Percentiles rank a stretch among this genome's conserved stretches.
Evolutionary conservation across 2,113 vertebrate species (phyloP).

Genomic region (Probosciger aterrimus): DNA sequence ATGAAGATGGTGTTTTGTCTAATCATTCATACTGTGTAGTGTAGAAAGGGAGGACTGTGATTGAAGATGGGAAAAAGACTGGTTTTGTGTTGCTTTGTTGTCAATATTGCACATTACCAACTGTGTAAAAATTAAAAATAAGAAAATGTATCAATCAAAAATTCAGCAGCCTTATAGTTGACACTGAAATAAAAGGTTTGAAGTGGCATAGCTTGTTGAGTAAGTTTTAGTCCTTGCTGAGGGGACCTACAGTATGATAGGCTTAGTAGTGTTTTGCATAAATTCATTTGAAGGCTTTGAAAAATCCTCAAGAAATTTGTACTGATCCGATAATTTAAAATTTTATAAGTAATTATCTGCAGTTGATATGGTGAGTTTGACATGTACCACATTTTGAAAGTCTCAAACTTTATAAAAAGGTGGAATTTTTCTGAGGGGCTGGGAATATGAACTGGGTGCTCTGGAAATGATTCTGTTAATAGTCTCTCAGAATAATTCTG

Average conservation of each 20-base stretch:
- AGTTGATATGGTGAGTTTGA: not conserved
- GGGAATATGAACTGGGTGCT: not conserved
- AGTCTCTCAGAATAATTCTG: not conserved
- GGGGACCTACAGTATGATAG: constrained; percentile 72
- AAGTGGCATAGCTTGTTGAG: not conserved
- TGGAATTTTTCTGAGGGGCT: not conserved
- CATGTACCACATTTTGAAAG: not conserved
- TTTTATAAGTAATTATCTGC: not conserved
- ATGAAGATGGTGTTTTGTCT: not conserved
- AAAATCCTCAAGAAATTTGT: constrained; percentile 69
- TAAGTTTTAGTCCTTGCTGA: not conserved
- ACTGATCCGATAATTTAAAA: constrained; percentile 68
- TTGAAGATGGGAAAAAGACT: not conserved
- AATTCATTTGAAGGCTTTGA: constrained; percentile 49
- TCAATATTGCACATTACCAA: not conserved
- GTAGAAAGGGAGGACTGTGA: not conserved
- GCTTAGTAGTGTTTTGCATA: constrained; percentile 40
- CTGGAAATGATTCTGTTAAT: not conserved
- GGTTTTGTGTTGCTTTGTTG: not conserved
- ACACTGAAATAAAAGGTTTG: not conserved
- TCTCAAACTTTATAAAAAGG: not conserved
- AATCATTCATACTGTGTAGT: not conserved
- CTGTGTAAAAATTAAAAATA: not conserved
- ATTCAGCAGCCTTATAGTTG: not conserved
- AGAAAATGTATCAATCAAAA: not conserved